Evolutionary conservation across 2,113 vertebrate genomes (phyloP).

Genomic region (Dinomys branickii): DNA sequence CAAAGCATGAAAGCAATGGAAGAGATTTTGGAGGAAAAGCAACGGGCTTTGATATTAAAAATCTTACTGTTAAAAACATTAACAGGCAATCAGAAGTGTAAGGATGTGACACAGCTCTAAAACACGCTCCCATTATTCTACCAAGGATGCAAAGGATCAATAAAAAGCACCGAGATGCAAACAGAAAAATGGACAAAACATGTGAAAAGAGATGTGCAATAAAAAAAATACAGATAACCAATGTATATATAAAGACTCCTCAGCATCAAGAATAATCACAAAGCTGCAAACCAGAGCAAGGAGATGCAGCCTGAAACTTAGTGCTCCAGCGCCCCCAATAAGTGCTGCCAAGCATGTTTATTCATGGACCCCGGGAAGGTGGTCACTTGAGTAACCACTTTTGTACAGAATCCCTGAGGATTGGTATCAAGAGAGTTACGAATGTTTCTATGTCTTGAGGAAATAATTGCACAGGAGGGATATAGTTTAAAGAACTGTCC

Average conservation of each 20-base stretch:
- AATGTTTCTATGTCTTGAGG: not conserved
- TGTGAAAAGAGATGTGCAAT: not conserved
- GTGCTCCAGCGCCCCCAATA: not conserved
- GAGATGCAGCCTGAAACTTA: not conserved
- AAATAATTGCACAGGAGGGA: not conserved
- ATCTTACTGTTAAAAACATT: not conserved
- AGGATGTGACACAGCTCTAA: not conserved
- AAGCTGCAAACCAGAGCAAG: not conserved
- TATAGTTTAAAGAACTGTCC: conserved; percentile 10
- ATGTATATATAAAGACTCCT: not conserved
- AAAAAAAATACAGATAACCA: not conserved
- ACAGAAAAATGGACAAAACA: not conserved
- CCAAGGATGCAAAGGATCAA: not conserved
- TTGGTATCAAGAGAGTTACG: not conserved
- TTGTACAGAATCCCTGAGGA: not conserved
- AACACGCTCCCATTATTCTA: not conserved
- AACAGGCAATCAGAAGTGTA: not conserved
- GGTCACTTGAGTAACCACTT: not conserved
- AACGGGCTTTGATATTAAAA: not conserved
- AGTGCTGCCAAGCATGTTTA: not conserved
- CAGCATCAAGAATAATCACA: not conserved
- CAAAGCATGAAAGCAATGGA: not conserved
- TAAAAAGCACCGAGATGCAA: not conserved
- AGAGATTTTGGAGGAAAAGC: not conserved
- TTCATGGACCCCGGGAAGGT: not conserved